Evolutionary conservation across 1,140 invertebrate genomes (phyloP).

Genomic region (Philotrypesis tridentata): DNA sequence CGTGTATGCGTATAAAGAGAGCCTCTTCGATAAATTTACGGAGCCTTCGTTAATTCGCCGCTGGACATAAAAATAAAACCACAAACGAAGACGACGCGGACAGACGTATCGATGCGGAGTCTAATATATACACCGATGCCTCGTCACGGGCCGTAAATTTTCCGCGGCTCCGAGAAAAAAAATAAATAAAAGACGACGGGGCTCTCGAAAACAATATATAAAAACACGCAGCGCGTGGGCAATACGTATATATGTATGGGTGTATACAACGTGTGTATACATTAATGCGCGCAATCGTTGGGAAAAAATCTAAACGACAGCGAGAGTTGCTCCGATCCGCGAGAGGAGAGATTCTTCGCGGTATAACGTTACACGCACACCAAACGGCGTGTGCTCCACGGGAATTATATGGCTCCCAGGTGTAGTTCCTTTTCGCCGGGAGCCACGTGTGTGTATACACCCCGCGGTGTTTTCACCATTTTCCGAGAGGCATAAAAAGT

Average conservation of each 20-base stretch:
- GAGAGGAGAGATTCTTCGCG: not conserved
- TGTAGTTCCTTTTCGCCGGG: not conserved
- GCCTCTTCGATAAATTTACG: not conserved
- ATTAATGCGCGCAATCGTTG: constrained; percentile 7
- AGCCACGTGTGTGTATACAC: not conserved
- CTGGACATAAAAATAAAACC: not conserved
- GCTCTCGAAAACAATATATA: constrained; percentile 7
- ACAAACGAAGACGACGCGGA: not conserved
- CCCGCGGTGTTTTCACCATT: not conserved
- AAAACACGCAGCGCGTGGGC: not conserved
- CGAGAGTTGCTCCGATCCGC: not conserved
- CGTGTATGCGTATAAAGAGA: not conserved
- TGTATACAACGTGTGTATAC: too few relatives aligned
- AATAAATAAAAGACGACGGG: constrained; percentile 5
- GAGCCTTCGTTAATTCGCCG: constrained; percentile 1
- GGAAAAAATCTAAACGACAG: constrained; percentile 29
- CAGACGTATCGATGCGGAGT: too few relatives aligned
- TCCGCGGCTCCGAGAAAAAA: not conserved
- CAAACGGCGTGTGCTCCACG: too few relatives aligned
- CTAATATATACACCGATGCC: not conserved
- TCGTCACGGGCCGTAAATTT: not conserved
- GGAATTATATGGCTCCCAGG: not conserved
- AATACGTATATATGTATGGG: too few relatives aligned
- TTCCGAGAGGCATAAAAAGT: not conserved
- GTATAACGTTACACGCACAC: not conserved